Evolutionary conservation across 2,113 vertebrate genomes (phyloP), one percentile per base, ranked within the genome.

Genomic region (Chaetura pelagica): DNA sequence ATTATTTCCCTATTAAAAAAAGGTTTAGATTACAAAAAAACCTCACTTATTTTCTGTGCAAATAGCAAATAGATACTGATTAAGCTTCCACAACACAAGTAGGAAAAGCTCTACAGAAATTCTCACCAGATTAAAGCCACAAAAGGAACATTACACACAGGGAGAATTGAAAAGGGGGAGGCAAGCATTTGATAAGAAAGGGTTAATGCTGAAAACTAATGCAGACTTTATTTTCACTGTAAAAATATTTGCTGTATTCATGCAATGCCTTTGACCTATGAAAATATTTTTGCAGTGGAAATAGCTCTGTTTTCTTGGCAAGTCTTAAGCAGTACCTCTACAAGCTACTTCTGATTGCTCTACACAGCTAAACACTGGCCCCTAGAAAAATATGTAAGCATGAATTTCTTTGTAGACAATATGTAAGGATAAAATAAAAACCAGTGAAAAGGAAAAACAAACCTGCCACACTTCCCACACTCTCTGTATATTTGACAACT

Each of bases 211-310:
- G 17, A 89, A 90, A 92, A 79, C 51, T 21, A 90, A 78, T 35
- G 44, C 61, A 85, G 64, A 87, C 58, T 86, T 95, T 96, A 84
- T 95, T 97, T 93, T 83, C 82, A 86, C 51, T 86, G 73, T 91
- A 94, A 95, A 95, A 96, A 96, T 92, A 96, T 96, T 94, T 94
- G 81, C 78, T 89, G 66, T 91, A 91, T 96, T 95, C 84, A 64
- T 89, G 87, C 75, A 86, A 68, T 90, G 87, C 82, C 79, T 96
- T 35, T 96, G 93, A 94, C 93, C 94, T 95, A 95, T 0, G 17
- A 96, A 96, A 96, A 96, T 94, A 97, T 94, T 96, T 95, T 93
- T 90, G 69, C 75, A 88, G 64, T 96, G 44, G 55, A 96, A 96
- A 96, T 86, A 96, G 92, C 68, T 96, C 84, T 81, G 79, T 94